Evolutionary conservation across 2,888 invertebrate genomes (phyloP).

Genomic region (Melinaea marsaeus): DNA sequence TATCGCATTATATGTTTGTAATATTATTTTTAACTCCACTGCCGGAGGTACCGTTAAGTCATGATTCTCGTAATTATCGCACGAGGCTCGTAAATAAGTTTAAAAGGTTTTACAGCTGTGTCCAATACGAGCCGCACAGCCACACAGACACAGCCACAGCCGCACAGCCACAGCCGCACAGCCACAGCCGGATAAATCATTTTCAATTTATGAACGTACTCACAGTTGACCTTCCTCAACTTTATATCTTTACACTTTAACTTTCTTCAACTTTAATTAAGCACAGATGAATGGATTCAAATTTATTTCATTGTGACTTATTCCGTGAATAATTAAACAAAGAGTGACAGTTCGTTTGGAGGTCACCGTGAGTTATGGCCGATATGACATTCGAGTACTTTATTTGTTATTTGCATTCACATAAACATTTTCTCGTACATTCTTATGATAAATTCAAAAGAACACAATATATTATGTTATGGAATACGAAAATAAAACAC

Average conservation of each 20-base stretch:
- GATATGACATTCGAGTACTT: background rate
- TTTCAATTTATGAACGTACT: conserved; percentile 34
- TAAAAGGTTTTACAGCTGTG: conserved; percentile 28
- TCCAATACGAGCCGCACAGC: conserved; percentile 25
- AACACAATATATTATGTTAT: background rate
- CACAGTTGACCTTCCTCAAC: conserved; percentile 38
- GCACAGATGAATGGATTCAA: conserved; percentile 14
- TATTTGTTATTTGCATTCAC: too few relatives aligned
- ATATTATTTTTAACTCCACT: background rate
- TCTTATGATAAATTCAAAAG: too few relatives aligned
- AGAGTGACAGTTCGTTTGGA: background rate
- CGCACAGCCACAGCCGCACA: conserved; percentile 5
- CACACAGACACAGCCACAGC: conserved; percentile 13
- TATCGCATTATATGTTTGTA: background rate
- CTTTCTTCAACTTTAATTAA: conserved; percentile 29
- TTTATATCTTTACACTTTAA: conserved; percentile 31
- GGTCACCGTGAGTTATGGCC: too few relatives aligned
- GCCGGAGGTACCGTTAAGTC: conserved; percentile 36
- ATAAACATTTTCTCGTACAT: too few relatives aligned
- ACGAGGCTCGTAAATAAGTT: conserved; percentile 43
- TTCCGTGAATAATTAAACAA: background rate
- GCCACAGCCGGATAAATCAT: conserved; percentile 36
- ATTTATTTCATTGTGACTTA: conserved; percentile 10
- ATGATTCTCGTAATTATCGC: conserved; percentile 41
- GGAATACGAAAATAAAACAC: conserved; percentile 14